Conservation (phyloP, 2,797 vertebrate genomes). For the Botia almorhae region DNA sequence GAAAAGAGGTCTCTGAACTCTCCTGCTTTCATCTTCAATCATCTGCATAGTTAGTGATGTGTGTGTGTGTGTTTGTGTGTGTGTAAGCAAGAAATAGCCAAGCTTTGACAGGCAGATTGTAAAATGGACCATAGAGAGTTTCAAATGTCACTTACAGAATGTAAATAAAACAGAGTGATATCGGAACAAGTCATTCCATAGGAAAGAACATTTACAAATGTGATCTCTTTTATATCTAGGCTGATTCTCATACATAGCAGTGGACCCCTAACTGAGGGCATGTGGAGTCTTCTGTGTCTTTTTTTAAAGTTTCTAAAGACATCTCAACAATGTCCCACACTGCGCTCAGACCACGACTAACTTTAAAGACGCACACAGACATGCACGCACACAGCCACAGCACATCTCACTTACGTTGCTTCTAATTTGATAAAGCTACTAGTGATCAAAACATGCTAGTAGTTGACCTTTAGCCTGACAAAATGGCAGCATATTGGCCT, state of each 20-base stretch:
- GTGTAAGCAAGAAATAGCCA: conserved; percentile 29
- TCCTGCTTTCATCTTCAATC: conserved; percentile 50
- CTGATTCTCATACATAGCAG: background rate
- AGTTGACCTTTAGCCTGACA: conserved; percentile 56
- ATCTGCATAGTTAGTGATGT: conserved; percentile 25
- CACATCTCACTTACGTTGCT: conserved; percentile 48
- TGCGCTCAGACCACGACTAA: background rate
- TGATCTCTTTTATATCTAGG: background rate
- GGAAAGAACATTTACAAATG: background rate
- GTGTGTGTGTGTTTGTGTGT: conserved; percentile 3
- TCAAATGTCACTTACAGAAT: conserved; percentile 17
- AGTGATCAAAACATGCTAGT: conserved; percentile 55
- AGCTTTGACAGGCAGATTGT: conserved; percentile 26
- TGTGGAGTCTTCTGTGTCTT: background rate
- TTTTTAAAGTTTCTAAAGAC: background rate
- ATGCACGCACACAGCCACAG: conserved; percentile 39
- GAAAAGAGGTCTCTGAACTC: conserved; percentile 52
- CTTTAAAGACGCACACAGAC: conserved; percentile 64
- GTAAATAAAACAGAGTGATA: background rate
- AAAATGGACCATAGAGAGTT: conserved; percentile 26
- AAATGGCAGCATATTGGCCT: conserved; percentile 54
- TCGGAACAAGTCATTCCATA: conserved; percentile 10
- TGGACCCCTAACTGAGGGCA: background rate
- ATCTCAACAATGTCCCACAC: background rate
- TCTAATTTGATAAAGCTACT: conserved; percentile 61